Conservation (phyloP, 1,140 invertebrate genomes). For the Trinorchestia longiramus region DNA sequence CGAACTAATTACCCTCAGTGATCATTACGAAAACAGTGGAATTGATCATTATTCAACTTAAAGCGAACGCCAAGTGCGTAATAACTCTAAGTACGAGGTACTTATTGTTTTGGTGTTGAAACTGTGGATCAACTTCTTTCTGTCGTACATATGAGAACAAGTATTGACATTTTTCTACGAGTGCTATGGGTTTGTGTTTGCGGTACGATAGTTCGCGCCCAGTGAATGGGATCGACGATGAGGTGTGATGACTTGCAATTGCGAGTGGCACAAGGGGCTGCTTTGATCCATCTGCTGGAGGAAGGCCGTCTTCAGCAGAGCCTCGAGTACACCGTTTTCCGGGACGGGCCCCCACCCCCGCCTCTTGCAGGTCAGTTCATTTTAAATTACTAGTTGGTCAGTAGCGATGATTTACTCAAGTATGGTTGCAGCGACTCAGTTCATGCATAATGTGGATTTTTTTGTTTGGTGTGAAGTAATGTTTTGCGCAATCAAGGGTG, state of each 20-base stretch:
- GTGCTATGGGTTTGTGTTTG: not conserved
- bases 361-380: slow-evolving; percentile 19
- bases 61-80: too few species aligned
- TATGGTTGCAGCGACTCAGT: not conserved
- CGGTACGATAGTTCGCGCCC: not conserved
- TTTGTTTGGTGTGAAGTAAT: too few species aligned
- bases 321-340: not conserved
- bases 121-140: not conserved
- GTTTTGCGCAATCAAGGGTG: too few species aligned
- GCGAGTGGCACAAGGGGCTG: not conserved
- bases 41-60: not conserved
- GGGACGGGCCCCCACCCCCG: not conserved
- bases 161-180: not conserved
- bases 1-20: not conserved
- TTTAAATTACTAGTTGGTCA: not conserved
- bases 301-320: not conserved
- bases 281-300: slow-evolving; percentile 15
- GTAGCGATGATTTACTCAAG: not conserved
- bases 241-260: not conserved
- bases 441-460: not conserved
- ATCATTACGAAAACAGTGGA: not conserved
- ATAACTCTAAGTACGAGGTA: not conserved
- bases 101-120: not conserved
- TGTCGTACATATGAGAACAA: not conserved
- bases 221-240: not conserved